Evolutionary conservation across 2,888 invertebrate species (phyloP), one percentile per base, ranked within the genome.

Genomic region (Rhagium mordax): DNA sequence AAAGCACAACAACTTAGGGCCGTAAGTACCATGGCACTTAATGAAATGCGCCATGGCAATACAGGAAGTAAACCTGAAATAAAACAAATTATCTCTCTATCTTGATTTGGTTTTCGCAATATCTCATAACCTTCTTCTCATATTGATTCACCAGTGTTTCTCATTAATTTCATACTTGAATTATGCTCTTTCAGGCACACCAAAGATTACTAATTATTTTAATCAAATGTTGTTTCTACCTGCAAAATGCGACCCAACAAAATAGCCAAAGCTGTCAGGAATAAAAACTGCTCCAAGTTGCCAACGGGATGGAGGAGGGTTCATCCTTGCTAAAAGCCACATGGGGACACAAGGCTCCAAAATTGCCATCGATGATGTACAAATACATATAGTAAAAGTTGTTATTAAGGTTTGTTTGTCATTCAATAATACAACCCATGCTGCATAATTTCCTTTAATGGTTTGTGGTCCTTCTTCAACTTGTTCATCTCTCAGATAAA

Each of bases 181-280:
- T n/a, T n/a, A n/a, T n/a, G n/a, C n/a, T n/a, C n/a, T n/a, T n/a
- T n/a, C n/a, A n/a, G n/a, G n/a, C n/a, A n/a, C n/a, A n/a, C n/a
- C n/a, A n/a, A n/a, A n/a, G n/a, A n/a, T n/a, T n/a, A n/a, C n/a
- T n/a, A n/a, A n/a, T n/a, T 24, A 41, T 27, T 4, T 8, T 18
- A 33, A 0, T 33, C 8, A 16, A 29, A 3, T 29, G 8, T 24
- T 41, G 8, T 13, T 60, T 6, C 18, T 80, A 87, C 95, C 95
- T 83, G 95, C 94, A 81, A 92, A 93, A 86, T 95, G 95, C 0
- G 95, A 95, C 24, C 95, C 96, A 49, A 96, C 87, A 74, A 96
- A 90, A 84, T 96, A 96, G 0, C 96, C 96, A 33, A 96, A 83
- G 80, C 95, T 96, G 86, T 96, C 96, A 0, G 96, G 96, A 74